Base-by-base conservation (phyloP, 2,888 invertebrate species). In the Rotaria macrura region DNA sequence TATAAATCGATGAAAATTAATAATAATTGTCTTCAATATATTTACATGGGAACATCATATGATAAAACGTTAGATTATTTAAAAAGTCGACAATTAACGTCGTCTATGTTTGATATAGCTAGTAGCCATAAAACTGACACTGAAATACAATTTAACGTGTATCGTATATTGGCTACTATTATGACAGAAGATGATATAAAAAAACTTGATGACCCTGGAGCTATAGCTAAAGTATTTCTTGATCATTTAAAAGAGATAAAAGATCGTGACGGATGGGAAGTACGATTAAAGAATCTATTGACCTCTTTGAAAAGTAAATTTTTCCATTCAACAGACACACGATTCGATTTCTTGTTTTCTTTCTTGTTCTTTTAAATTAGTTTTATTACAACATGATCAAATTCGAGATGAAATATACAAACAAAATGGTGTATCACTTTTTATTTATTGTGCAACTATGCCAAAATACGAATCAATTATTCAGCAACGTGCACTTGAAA, bases 151-250 rank as follows among this genome's bases (percentile, higher is more conserved):
- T 79, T 79, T n/a, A 43, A 79, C 43, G 29, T 43, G 12, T 79
- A 79, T 79, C 40, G 74, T 43, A 79, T 43, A 40, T 43, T 79
- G 43, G 74, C 74, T 25, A n/a, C 43, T 6, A 79, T 79, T 10
- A 79, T 79, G 74, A 79, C 38, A 23, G 74, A 79, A 79, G 43
- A 79, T 23, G 74, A 79, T 79, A 43, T 79, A 7, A 79, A 79
- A 79, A 23, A 25, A 79, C 43, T 79, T 40, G 38, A 20, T 23
- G 43, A 79, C 43, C 38, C 74, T 25, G 74, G 25, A 79, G 40
- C 20, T 12, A 79, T 79, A 79, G 43, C 43, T 23, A 40, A 43
- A 79, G 38, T 79, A 40, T 79, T 79, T 79, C 38, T 79, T 25
- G 43, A 79, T 43, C n/a, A 43, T 79, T 23, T 79, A 40, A 40